Base-by-base conservation (phyloP, 2,888 invertebrate genomes). In the Ophion slaviceki region DNA sequence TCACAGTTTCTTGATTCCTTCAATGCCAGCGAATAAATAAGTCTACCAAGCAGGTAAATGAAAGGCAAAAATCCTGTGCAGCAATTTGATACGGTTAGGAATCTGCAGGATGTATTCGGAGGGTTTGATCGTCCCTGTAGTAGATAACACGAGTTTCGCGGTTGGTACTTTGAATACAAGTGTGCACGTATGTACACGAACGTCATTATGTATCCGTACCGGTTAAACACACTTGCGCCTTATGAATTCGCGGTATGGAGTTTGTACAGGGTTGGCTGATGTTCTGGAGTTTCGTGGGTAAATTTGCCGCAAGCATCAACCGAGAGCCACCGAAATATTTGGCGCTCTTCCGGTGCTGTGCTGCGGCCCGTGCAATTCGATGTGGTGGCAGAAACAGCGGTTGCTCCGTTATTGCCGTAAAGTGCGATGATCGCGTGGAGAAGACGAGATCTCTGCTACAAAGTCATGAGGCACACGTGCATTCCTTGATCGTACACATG, bases 281-380 rank as follows among this genome's bases (percentile, higher is more conserved):
- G 45, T 59, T 45, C 47, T 32, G 59, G 24, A 76, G 71, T 82
- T 85, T 59, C 82, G 53, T 53, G 17, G 17, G 53, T 62, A 82
- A 82, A 82, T 82, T 82, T 68, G 79, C 71, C 62, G 40, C 67
- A 70, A 75, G 61, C 80, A 64, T 66, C 72, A 57, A 72, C 72
- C 78, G 59, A 66, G 40, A 61, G 40, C 57, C 76, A 62, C 72
- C 72, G 64, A 67, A 66, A 80, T 77, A 72, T 62, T 17, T 57
- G 17, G 53, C 28, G 66, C 80, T 47, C 59, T 72, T 62, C 82
- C 24, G 79, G 17, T 68, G 79, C 59, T 66, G 47, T 53, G 70
- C 61, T 76, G 68, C 28, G 47, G 70, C n/a, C 53, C 66, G 17
- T 76, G 71, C 66, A 80, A 76, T 84, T 76, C 79, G 70, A 62